These are phyloP conservation scores for Chamaea fasciata DNA, from an alignment of 2,113 vertebrate genomes.

Conservation along the genomic window DNA sequence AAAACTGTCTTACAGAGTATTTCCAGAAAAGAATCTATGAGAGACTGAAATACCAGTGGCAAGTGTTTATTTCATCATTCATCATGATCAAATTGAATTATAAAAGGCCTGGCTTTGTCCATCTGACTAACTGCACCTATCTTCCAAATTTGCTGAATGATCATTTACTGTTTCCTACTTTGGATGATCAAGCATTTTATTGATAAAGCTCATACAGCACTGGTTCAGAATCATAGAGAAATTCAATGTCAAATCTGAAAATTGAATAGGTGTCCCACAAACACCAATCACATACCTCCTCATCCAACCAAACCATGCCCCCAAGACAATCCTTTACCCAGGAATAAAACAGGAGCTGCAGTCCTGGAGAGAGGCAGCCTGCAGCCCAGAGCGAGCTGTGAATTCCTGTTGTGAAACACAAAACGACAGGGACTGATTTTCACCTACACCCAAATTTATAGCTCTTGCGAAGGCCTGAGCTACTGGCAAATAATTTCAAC, in stretches of 20 bases:
- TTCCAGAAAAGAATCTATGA: background rate
- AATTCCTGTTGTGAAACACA: background rate
- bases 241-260: background rate
- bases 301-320: background rate
- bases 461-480: background rate
- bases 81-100: background rate
- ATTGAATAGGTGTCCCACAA: background rate
- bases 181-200: background rate
- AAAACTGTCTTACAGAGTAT: background rate
- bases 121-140: background rate
- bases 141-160: background rate
- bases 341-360: background rate
- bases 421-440: background rate
- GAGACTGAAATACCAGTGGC: background rate
- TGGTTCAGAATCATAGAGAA: background rate
- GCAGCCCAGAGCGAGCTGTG: background rate
- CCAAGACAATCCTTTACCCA: background rate
- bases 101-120: background rate
- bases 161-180: background rate
- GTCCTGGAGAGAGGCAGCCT: background rate
- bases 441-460: background rate
- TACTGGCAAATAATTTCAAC: background rate
- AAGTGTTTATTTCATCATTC: background rate
- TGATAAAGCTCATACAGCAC: background rate
- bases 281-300: background rate